Base-by-base conservation (phyloP, 2,113 vertebrate genomes). In the Pteruthius melanotis region DNA sequence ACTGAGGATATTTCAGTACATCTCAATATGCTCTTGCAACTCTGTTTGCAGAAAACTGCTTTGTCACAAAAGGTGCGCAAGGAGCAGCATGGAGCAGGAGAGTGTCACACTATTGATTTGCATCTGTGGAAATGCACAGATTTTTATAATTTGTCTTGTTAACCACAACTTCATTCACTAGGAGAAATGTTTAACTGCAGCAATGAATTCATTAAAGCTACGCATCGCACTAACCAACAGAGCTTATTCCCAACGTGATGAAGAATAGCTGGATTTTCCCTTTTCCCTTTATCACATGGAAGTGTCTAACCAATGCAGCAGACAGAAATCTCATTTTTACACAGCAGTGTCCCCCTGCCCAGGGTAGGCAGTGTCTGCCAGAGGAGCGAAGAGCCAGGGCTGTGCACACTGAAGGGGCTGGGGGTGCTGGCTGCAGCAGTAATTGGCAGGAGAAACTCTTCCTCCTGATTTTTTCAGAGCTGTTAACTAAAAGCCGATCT, bases 331-430 rank as follows among this genome's bases (percentile, higher is more conserved):
- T 64, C 16, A 33, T 33, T 72, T 69, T 63, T 8, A 60, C 18
- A 7, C 2, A 5, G 4, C 33, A 50, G 33, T 44, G 16, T 13
- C 11, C 8, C 31, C 8, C 44, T 27, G 49, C 53, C 78, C 27
- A 3, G 4, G 37, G 15, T 11, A 50, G 54, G n/a, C 54, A 83
- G 24, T 3, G 6, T 49, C 54, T 87, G 60, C 45, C 10, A 9
- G 18, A 15, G 33, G 27, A 53, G 37, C 0, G 0, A 56, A 42
- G 37, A 71, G 35, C 52, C 0, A 1, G 24, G 68, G 31, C 16
- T 52, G 59, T 35, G 57, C 42, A 10, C 31, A 7, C 9, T 28
- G 49, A 42, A 78, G 35, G 56, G 42, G 24, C 50, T 44, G 16
- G 24, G 61, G 66, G 69, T 14, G 14, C 49, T 68, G 23, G 59